Conservation (phyloP, 2,888 invertebrate genomes). For the Tachina grossa region DNA sequence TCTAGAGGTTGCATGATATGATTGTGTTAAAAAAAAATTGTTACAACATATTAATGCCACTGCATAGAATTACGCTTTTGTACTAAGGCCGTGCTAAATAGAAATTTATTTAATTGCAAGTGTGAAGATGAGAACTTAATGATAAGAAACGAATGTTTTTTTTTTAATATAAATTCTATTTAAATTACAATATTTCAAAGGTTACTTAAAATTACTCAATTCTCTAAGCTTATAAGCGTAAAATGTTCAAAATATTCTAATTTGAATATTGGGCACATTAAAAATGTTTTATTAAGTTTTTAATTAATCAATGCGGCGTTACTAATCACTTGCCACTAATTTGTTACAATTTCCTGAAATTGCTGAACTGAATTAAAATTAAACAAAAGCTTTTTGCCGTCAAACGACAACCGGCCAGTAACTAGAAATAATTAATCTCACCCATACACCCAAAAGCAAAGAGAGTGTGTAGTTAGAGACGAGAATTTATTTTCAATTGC, state of each 20-base stretch:
- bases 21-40: constrained; percentile 28
- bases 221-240: background rate
- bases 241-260: constrained; percentile 3
- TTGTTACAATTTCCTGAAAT: constrained; percentile 80
- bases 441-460: background rate
- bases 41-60: constrained; percentile 32
- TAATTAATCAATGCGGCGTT: constrained; percentile 75
- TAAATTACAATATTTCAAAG: background rate
- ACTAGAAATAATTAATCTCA: constrained; percentile 6
- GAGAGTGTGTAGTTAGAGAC: background rate
- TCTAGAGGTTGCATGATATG: constrained; percentile 47
- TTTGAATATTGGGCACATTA: background rate
- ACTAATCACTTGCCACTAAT: constrained; percentile 80
- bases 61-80: background rate
- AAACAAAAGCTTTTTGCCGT: constrained; percentile 52
- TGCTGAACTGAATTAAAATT: constrained; percentile 73
- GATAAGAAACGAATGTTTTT: constrained; percentile 47
- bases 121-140: constrained; percentile 71
- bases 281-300: constrained; percentile 54
- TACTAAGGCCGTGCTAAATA: background rate
- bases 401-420: constrained; percentile 16
- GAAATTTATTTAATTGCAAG: constrained; percentile 62
- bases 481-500: background rate
- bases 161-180: background rate
- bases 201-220: background rate